Base-by-base conservation (phyloP, 2,797 vertebrate species). In the Austrolebias charrua region DNA sequence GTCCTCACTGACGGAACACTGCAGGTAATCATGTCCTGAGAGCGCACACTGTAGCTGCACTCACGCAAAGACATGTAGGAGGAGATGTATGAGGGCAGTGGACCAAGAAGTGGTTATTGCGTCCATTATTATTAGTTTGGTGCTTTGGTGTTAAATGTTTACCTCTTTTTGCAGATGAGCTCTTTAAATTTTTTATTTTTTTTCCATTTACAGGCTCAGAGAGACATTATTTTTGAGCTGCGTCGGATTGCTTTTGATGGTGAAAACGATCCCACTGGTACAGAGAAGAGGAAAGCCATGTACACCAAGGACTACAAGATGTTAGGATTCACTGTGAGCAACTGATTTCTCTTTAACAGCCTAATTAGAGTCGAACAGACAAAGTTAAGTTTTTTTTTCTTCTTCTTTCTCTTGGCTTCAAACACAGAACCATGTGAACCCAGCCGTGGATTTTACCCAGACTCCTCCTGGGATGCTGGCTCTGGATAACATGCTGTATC, bases 221-320 rank as follows among this genome's bases (percentile, higher is more conserved):
- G 97, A 86, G 97, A 99, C 86, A 90, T 96, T 47, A 96, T 99
- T 73, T 98, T 98, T 75, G 98, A 99, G 88, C 83, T 99, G 76
- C 93, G 98, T 49, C 94, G 96, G 90, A 96, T 99, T 9, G 97
- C 96, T 1, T 98, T 99, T 20, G 98, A 99, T 20, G 96, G 95
- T 6, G 97, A 99, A 69, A 94, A 93, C 1, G 98, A 99, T 73
- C 89, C 94, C 28, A 93, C 78, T 0, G 95, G 94, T 29, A 95
- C 95, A 0, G 98, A 99, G 75, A 98, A 98, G 70, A 94, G 96
- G 75, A 99, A 96, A 91, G 95, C 96, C 70, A 93, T 97, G 93
- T 96, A 98, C 80, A 95, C 95, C 43, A 98, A 98, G 92, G 98
- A 99, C 90, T 99, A 99, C 91, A 99, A 97, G 91, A 96, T 98